Conservation (phyloP, 1,140 invertebrate species). For the Drosophila yakuba region DNA sequence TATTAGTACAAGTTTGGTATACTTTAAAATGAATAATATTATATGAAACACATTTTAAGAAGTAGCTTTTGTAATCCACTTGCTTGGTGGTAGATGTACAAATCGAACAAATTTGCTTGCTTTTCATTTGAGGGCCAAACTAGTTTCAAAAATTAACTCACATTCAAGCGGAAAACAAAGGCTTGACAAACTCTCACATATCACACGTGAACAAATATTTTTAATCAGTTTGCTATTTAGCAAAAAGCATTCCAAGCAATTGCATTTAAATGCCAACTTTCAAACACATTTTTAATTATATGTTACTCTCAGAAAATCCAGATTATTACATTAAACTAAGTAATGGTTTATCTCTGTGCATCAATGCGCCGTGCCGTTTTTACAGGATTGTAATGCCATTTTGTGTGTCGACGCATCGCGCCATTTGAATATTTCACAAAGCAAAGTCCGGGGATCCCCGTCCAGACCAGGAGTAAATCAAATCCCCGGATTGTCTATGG, state of each 20-base stretch:
- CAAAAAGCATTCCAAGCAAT: no score
- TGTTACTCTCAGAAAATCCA: not conserved
- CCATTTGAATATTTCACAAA: constrained; percentile 78
- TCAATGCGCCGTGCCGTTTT: constrained; percentile 44
- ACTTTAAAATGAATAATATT: no score
- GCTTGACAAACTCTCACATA: constrained; percentile 13
- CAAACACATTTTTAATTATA: not conserved
- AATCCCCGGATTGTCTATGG: constrained; percentile 55
- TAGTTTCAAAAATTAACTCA: constrained; percentile 28
- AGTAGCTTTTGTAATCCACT: constrained; percentile 3
- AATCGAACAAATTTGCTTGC: constrained; percentile 9
- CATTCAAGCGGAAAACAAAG: constrained; percentile 23
- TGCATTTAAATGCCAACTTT: no score
- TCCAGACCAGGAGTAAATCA: constrained; percentile 48
- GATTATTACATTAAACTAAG: not conserved
- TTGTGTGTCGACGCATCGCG: constrained; percentile 69
- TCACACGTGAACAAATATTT: not conserved
- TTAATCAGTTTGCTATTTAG: no score
- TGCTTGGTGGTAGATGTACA: constrained; percentile 27
- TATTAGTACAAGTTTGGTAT: no score
- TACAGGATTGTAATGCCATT: constrained; percentile 76
- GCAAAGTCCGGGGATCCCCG: constrained; percentile 37
- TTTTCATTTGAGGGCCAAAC: constrained; percentile 31
- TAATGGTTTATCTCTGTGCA: constrained; percentile 1
- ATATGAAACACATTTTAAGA: no score